Conservation (phyloP, 23 tunicate genomes). For the Halocynthia aurantium region DNA sequence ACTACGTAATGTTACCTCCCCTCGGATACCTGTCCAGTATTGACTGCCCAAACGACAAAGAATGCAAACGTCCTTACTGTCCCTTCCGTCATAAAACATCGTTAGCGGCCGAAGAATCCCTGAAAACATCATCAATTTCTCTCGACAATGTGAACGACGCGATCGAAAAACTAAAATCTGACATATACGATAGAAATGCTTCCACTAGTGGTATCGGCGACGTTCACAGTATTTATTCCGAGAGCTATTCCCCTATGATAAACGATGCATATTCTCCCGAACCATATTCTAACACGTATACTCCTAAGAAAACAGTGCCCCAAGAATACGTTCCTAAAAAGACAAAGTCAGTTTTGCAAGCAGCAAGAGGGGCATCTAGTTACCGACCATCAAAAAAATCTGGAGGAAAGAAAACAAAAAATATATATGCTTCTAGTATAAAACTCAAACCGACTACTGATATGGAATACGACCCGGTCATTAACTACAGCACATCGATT, state of each 20-base stretch:
- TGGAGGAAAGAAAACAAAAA: not conserved
- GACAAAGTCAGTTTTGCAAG: conserved; percentile 20
- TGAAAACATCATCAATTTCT: not conserved
- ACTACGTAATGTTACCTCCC: conserved; percentile 33
- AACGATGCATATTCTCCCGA: conserved; percentile 22
- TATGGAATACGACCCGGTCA: conserved; percentile 82
- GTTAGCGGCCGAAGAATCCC: not conserved
- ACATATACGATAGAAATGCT: not conserved
- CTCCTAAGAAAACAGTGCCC: no score
- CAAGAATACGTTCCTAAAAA: not conserved
- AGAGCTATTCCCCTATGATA: conserved; percentile 10
- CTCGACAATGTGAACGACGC: conserved; percentile 22
- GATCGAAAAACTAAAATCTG: conserved; percentile 32
- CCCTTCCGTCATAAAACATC: conserved; percentile 46
- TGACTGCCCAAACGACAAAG: conserved; percentile 33
- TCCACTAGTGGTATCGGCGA: conserved; percentile 1
- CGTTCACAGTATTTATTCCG: not conserved
- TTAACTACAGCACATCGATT: conserved; percentile 40
- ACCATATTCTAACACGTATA: not conserved
- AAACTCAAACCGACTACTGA: conserved; percentile 25
- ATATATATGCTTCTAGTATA: conserved; percentile 6
- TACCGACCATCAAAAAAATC: not conserved
- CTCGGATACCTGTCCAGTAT: conserved; percentile 48
- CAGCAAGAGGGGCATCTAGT: conserved; percentile 23
- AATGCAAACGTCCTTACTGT: conserved; percentile 58